Conservation (phyloP, 2,888 invertebrate genomes). For the Dasypogon diadema region DNA sequence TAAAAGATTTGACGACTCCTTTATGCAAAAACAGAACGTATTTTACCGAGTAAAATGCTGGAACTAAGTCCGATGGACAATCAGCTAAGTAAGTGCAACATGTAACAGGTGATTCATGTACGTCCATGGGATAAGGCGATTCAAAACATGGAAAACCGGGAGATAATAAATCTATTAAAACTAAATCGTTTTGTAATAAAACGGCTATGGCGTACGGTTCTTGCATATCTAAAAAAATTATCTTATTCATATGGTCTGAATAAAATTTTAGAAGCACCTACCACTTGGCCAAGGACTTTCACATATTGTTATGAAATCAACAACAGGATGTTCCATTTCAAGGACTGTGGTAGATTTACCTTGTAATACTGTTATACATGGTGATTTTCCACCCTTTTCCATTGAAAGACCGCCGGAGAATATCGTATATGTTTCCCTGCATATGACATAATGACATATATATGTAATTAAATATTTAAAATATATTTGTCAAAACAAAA, state of each 20-base stretch:
- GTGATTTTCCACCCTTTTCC: conserved; percentile 89
- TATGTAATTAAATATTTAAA: too few relatives aligned
- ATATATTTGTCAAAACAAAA: too few relatives aligned
- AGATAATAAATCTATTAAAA: conserved; percentile 95
- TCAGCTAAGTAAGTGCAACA: conserved; percentile 97
- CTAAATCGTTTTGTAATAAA: conserved; percentile 96
- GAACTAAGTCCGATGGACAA: conserved; percentile 97
- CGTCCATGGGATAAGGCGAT: conserved; percentile 99
- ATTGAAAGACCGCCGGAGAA: conserved; percentile 96
- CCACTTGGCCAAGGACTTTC: conserved; percentile 95
- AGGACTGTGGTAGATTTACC: conserved; percentile 97
- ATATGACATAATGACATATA: too few relatives aligned
- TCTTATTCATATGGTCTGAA: not conserved
- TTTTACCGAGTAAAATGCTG: conserved; percentile 91
- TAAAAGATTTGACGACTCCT: not conserved
- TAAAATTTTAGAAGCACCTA: conserved; percentile 67
- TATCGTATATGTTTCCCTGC: conserved; percentile 93
- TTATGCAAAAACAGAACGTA: not conserved
- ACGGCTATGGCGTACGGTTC: conserved; percentile 99
- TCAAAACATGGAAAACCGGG: conserved; percentile 98
- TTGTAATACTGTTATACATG: conserved; percentile 93
- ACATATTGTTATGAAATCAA: conserved; percentile 96
- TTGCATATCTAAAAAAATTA: conserved; percentile 82
- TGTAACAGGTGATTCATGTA: conserved; percentile 98
- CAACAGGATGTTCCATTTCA: conserved; percentile 99